Evolutionary conservation across 2,888 invertebrate genomes (phyloP), one percentile per base, ranked within the genome.

Genomic region (Aricia artaxerxes): DNA sequence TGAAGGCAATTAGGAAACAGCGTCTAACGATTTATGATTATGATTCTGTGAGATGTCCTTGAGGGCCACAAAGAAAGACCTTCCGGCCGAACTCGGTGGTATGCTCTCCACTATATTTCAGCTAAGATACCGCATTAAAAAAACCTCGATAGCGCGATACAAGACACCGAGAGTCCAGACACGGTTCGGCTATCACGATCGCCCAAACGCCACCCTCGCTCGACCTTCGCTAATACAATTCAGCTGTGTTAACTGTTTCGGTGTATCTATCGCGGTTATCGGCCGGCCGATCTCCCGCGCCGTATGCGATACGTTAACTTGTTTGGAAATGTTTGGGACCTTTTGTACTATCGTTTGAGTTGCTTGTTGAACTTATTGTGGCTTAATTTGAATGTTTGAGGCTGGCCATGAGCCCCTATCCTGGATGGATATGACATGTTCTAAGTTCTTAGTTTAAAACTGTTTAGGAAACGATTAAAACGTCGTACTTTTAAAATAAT

Each of bases 301-400:
- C 75, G 75, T 24, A n/a, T 44, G 5, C 75, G 75, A 49, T 49
- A 75, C 24, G 75, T 75, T 49, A 49, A 75, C 75, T 75, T 75
- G 75, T 44, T 75, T 49, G 75, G 24, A 49, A 49, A 44, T 49
- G 49, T 75, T 75, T 11, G 13, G 49, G 31, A 24, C 73, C 44
- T 44, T 73, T 31, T 75, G 24, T 73, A n/a, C 4, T 49, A 24
- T 44, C 44, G n/a, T 31, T 11, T 9, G 44, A 44, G 16, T 73
- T 75, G 75, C 24, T 24, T 16, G n/a, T 75, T 49, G 9, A 64
- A 35, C 13, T 69, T 38, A 5, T 35, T 69, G 16, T 16, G 5
- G 64, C 31, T 9, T 31, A 64, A 31, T 64, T 24, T 61, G 61
- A 61, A 61, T 61, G 61, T 61, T 57, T 16, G 16, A 13, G 57